Percentiles rank a stretch among this genome's conserved stretches.
phyloP scores from a whole-genome alignment of 92 coral and sea anemone genomes.

The Pocillopora meandrina region DNA sequence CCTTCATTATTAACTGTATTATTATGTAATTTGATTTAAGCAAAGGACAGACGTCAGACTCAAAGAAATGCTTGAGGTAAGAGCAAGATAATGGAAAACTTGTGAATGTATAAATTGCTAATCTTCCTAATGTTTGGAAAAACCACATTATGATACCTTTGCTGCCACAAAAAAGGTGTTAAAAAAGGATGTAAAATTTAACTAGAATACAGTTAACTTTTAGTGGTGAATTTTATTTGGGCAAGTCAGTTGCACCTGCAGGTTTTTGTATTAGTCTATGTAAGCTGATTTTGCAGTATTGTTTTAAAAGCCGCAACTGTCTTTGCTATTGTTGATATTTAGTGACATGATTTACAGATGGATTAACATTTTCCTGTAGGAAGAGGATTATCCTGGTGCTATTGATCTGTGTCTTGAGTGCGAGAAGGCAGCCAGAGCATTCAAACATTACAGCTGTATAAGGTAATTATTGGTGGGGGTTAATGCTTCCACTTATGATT shows the following conservation, averaged over 20 bases:
- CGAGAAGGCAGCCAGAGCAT: conserved; percentile 98
- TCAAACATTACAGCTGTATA: conserved; percentile 95
- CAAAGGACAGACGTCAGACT: conserved; percentile 98
- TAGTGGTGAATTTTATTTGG: too few relatives aligned
- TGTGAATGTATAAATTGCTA: neutral
- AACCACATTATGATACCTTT: too few relatives aligned
- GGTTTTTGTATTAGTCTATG: too few relatives aligned
- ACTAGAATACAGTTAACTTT: too few relatives aligned
- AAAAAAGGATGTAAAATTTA: too few relatives aligned
- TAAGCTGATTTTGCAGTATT: too few relatives aligned
- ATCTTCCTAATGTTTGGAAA: neutral
- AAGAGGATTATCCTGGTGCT: conserved; percentile 98
- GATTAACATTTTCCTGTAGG: conserved; percentile 34
- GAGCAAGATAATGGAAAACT: neutral
- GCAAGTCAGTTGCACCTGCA: too few relatives aligned
- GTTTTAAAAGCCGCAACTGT: too few relatives aligned
- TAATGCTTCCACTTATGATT: neutral
- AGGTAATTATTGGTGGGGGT: conserved; percentile 42
- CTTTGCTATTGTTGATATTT: too few relatives aligned
- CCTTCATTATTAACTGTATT: neutral
- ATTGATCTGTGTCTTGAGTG: conserved; percentile 94
- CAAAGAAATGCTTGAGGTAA: conserved; percentile 95
- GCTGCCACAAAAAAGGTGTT: too few relatives aligned
- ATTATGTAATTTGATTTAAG: conserved; percentile 37
- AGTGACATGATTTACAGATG: too few relatives aligned